Conservation (phyloP, 2,797 vertebrate species). For the Chloroceryle amazona region DNA sequence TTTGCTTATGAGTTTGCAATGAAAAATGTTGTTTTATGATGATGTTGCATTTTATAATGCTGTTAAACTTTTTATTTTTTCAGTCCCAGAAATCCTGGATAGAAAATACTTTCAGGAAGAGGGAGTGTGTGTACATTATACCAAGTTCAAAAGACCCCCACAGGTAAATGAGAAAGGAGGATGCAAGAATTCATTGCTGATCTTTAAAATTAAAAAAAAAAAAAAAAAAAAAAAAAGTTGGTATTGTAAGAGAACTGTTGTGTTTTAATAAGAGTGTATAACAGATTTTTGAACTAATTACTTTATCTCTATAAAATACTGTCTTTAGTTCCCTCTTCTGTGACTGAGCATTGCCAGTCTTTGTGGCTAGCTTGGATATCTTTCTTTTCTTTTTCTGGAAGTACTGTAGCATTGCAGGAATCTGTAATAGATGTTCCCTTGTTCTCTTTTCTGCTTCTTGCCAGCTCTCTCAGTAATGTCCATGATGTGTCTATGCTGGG, state of each 20-base stretch:
- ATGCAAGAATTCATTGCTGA: background rate
- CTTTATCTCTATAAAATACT: background rate
- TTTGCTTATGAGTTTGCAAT: background rate
- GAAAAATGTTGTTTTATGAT: background rate
- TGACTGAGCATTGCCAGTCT: background rate
- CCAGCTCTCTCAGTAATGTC: background rate
- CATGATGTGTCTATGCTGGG: background rate
- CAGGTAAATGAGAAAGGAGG: conserved; percentile 86
- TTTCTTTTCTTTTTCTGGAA: background rate
- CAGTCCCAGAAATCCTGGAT: conserved; percentile 99
- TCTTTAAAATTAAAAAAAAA: background rate
- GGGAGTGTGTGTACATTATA: conserved; percentile 99
- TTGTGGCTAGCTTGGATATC: background rate
- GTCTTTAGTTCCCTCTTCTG: fast-evolving
- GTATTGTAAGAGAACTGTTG: background rate
- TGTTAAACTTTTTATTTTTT: conserved; percentile 62
- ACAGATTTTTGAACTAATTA: background rate
- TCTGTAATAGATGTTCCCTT: background rate
- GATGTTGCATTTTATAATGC: background rate
- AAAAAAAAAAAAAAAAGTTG: background rate
- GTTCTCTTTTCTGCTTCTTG: background rate
- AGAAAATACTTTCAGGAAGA: conserved; percentile 99
- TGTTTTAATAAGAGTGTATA: background rate
- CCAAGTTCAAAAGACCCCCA: conserved; percentile 99
- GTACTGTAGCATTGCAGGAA: background rate